Percentiles rank a stretch among this genome's conserved stretches.
Evolutionary conservation across 2,797 vertebrate species (phyloP).

Genomic region (Diglossa cyanea): DNA sequence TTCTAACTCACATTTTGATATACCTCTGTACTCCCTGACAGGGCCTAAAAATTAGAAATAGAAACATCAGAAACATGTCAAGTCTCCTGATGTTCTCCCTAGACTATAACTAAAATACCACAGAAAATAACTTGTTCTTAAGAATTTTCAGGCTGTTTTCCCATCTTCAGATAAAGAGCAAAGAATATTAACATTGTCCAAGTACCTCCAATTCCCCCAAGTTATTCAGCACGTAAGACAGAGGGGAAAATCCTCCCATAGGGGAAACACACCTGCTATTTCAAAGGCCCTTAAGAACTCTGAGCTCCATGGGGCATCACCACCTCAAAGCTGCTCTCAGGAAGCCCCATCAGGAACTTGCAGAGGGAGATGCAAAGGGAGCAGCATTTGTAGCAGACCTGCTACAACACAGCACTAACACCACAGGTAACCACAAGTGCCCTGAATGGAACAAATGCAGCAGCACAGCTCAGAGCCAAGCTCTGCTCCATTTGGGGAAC

Average conservation of each 20-base stretch:
- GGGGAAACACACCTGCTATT: background rate
- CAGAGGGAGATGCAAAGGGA: background rate
- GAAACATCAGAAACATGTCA: background rate
- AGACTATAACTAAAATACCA: background rate
- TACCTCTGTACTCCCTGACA: background rate
- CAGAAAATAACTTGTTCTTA: background rate
- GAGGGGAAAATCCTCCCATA: background rate
- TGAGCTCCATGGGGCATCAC: background rate
- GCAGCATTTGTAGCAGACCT: background rate
- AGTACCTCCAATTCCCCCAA: background rate
- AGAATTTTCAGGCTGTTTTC: background rate
- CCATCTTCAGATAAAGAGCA: background rate
- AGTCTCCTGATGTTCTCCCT: background rate
- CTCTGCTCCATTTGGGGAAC: background rate
- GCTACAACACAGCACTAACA: background rate
- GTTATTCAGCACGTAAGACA: background rate
- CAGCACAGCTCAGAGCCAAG: background rate
- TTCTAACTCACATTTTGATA: background rate
- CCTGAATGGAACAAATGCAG: background rate
- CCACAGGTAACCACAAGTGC: background rate
- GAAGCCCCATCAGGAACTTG: background rate
- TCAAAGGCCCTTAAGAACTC: background rate
- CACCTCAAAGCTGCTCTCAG: background rate
- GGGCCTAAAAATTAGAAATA: background rate
- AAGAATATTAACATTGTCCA: background rate